phyloP scores from a whole-genome alignment of 53 echinoderm and acorn worm species.

The Apostichopus leukothele region DNA sequence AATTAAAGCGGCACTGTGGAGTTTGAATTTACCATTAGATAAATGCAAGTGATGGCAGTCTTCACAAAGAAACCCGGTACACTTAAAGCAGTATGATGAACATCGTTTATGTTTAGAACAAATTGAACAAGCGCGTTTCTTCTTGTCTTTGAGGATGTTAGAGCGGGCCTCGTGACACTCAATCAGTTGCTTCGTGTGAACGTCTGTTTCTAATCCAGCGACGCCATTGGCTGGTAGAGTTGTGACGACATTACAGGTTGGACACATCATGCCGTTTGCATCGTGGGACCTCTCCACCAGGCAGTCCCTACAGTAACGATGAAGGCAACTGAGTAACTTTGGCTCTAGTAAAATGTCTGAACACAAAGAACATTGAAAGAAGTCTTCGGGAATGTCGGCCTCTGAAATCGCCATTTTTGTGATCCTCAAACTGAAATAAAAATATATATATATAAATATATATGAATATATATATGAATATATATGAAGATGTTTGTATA shows the following conservation, averaged over 20 bases:
- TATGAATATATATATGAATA: too few relatives aligned
- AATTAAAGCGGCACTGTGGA: conserved; percentile 25
- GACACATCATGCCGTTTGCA: neutral
- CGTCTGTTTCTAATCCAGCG: conserved; percentile 29
- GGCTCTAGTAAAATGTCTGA: neutral
- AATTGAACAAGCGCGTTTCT: conserved; percentile 10
- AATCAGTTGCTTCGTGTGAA: conserved; percentile 31
- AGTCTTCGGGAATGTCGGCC: neutral
- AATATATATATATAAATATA: too few relatives aligned
- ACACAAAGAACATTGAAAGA: conserved; percentile 16
- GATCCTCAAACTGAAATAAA: too few relatives aligned
- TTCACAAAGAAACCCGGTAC: conserved; percentile 21
- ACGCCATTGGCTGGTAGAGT: neutral
- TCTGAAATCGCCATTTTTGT: neutral
- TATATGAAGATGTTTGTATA: too few relatives aligned
- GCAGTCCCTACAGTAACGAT: conserved; percentile 34
- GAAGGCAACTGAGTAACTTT: conserved; percentile 18
- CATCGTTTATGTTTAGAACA: neutral
- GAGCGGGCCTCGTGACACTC: conserved; percentile 13
- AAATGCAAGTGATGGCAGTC: conserved; percentile 31
- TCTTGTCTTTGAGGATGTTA: conserved; percentile 15
- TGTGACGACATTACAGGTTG: conserved; percentile 16
- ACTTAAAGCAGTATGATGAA: conserved; percentile 36
- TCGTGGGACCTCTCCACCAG: neutral
- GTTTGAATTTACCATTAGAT: neutral